These are phyloP conservation scores for Gymnothorax reevesii DNA, from an alignment of 2,797 vertebrate genomes.

Conservation along the genomic window DNA sequence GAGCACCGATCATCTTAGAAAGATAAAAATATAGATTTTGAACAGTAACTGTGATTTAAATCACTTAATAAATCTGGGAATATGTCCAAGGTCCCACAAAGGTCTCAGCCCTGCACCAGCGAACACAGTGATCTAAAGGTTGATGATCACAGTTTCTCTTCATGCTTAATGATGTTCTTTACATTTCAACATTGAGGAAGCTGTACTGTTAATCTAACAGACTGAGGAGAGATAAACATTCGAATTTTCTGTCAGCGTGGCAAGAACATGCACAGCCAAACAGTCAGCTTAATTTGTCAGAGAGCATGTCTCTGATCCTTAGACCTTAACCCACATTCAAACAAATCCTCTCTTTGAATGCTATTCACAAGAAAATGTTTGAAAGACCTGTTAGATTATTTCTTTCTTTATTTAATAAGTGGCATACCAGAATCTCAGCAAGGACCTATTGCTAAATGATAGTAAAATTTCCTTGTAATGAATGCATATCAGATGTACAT, in stretches of 20 bases:
- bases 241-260: no score
- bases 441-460: not conserved
- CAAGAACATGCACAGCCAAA: not conserved
- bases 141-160: not conserved
- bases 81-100: not conserved
- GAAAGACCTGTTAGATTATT: slow-evolving; percentile 28
- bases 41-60: not conserved
- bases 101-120: not conserved
- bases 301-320: not conserved
- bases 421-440: not conserved
- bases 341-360: slow-evolving; percentile 31
- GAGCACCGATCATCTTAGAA: not conserved
- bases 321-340: slow-evolving; percentile 42
- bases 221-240: not conserved
- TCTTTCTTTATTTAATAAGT: slow-evolving; percentile 8
- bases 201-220: not conserved
- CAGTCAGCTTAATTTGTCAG: not conserved
- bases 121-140: not conserved
- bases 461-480: not conserved
- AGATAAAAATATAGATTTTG: not conserved
- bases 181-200: not conserved
- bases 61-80: not conserved
- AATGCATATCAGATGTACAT: not conserved
- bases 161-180: not conserved
- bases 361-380: slow-evolving; percentile 31